Percentiles rank a stretch among this genome's conserved stretches.
Conservation (phyloP, 2,113 vertebrate species). For the Cricetomys ansorgei region DNA sequence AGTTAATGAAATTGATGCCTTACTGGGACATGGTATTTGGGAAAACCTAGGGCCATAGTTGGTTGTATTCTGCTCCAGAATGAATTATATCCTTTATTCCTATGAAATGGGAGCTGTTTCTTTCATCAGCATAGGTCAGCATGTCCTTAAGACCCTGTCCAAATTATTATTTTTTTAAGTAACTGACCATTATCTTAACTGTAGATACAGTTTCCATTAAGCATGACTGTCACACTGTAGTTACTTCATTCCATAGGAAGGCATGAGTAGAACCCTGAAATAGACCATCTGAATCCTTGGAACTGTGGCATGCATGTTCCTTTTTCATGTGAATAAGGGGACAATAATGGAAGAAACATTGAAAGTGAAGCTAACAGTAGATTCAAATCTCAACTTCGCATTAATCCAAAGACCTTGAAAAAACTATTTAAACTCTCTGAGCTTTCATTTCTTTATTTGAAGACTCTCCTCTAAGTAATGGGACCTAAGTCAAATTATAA, state of each 20-base stretch:
- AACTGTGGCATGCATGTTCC: fast-evolving
- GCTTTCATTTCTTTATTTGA: neutral
- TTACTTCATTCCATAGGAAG: neutral
- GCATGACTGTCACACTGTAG: neutral
- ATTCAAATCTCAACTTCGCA: neutral
- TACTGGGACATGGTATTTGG: neutral
- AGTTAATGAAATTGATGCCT: neutral
- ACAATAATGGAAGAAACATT: neutral
- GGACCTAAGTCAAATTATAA: neutral
- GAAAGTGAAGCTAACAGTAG: neutral
- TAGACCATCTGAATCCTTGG: neutral
- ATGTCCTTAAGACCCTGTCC: neutral
- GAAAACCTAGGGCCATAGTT: neutral
- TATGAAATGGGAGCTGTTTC: neutral
- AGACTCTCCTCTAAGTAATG: neutral
- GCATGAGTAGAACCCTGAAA: neutral
- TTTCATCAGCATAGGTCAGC: neutral
- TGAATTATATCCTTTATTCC: neutral
- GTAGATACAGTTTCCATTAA: neutral
- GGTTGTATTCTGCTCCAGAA: neutral
- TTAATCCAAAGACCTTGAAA: neutral
- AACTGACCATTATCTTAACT: neutral
- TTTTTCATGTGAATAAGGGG: neutral
- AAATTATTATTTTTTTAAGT: no score
- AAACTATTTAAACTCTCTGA: neutral